Base-by-base conservation (phyloP, 2,113 vertebrate species). In the Stigmatopora argus region DNA sequence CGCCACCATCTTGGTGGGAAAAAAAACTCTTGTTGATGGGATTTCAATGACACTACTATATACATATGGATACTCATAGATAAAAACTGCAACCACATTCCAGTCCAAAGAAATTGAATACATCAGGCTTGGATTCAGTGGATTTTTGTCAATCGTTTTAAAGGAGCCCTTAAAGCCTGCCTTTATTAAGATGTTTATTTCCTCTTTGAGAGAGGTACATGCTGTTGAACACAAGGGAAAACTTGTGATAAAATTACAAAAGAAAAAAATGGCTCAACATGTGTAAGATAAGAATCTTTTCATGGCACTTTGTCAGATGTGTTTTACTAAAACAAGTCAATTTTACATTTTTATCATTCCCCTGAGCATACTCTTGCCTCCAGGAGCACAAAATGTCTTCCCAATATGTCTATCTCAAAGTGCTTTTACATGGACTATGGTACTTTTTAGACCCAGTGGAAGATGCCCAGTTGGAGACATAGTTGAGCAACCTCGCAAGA, bases 71-170 rank as follows among this genome's bases (percentile, higher is more conserved):
- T 52, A 67, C 38, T 44, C 56, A 66, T 58, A 70, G 23, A 78
- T 68, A 1, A 63, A 51, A 45, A 14, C n/a, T 2, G 61, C 45
- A 53, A 23, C 67, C 3, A 67, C 41, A 7, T 23, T 45, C 67
- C 62, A 60, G 63, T 70, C 66, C 65, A 41, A 14, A n/a, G 15
- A 61, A 71, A 82, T 70, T 75, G 74, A 87, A 87, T 84, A 67
- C 81, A 74, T 74, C n/a, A 65, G 65, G 63, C 76, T 71, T 67
- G 66, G 13, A 14, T 74, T 61, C 69, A 70, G 62, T 62, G 67
- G 15, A 59, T 60, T 53, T 38, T 53, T 23, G 62, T 19, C 70
- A 68, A 72, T 74, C 64, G 56, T 72, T 53, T 48, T 62, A 61
- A 65, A 63, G 61, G 66, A 69, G 69, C 74, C 65, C 69, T 60